Evolutionary conservation across 2,113 vertebrate genomes (phyloP), one percentile per base, ranked within the genome.

Genomic region (Amia ocellicauda): DNA sequence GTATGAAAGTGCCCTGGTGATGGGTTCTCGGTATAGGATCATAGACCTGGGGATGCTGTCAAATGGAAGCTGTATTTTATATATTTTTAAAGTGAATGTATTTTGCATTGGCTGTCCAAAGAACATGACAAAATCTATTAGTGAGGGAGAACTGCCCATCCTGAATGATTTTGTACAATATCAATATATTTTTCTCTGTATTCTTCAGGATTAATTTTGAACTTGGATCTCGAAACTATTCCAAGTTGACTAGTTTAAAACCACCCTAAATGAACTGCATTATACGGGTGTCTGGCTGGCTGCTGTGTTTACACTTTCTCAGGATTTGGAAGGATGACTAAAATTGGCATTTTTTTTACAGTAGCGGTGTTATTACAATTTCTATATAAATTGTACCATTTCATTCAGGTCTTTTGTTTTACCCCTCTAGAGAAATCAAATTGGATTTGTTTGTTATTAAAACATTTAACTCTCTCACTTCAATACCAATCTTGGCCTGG

Each of bases 401-500:
- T 14, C n/a, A 41, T 28, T 54, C 42, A 11, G 9, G 29, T n/a
- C 31, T 58, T 22, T 22, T 16, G 50, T n/a, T n/a, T n/a, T n/a
- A n/a, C n/a, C n/a, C n/a, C n/a, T 26, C 13, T 40, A 41, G 19
- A 42, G 50, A 64, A 55, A 64, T 45, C 9, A 7, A 63, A 40
- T 45, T 56, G 11, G 51, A 20, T 53, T 36, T 13, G n/a, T 47
- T 31, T 28, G 1, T 36, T 55, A 26, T 22, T 58, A 42, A 58
- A 41, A 22, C 4, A 58, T 43, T 19, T 59, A 28, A 62, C 55
- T 20, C 43, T 49, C 47, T 51, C 43, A 7, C 29, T 50, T 73
- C 58, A 58, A 72, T 71, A 74, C 52, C 63, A 28, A 60, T 74
- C 23, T 60, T 78, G 73, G 75, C 67, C 77, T 78, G 83, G 77